phyloP scores from a whole-genome alignment of 2,113 vertebrate genomes.

The Equus przewalskii region DNA sequence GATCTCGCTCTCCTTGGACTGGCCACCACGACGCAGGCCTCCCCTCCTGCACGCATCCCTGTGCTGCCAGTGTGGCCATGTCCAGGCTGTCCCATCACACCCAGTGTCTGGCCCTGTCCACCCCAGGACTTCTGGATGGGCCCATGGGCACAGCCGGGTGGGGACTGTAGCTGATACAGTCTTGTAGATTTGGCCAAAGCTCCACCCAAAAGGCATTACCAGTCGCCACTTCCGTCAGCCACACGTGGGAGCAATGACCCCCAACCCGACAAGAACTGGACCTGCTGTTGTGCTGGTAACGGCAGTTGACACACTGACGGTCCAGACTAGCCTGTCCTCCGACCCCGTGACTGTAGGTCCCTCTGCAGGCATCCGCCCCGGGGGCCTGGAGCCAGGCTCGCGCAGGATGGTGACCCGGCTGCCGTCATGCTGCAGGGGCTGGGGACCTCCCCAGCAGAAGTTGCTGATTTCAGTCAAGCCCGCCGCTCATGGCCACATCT shows the following conservation, averaged over 20 bases:
- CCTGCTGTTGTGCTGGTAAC: not conserved
- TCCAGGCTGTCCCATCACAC: not conserved
- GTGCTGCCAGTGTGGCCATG: rapidly evolving
- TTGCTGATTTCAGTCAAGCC: rapidly evolving
- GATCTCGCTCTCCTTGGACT: not conserved
- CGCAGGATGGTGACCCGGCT: too few relatives aligned
- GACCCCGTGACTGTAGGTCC: too few relatives aligned
- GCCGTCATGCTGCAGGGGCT: too few relatives aligned
- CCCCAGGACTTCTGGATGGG: not conserved
- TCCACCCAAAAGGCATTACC: not conserved
- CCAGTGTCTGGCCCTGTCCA: rapidly evolving
- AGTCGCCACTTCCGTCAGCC: not conserved
- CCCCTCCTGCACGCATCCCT: rapidly evolving
- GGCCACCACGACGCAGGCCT: rapidly evolving
- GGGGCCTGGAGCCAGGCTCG: too few relatives aligned
- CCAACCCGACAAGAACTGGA: not conserved
- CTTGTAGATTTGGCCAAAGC: not conserved
- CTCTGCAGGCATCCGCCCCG: too few relatives aligned
- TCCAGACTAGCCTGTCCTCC: too few relatives aligned
- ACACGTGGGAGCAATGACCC: too few relatives aligned
- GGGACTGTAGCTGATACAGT: too few relatives aligned
- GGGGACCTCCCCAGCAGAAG: too few relatives aligned
- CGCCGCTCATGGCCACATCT: too few relatives aligned
- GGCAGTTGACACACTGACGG: too few relatives aligned
- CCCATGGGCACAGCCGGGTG: too few relatives aligned